Conservation (phyloP, 2,113 vertebrate genomes). For the Coreoperca whiteheadi region DNA sequence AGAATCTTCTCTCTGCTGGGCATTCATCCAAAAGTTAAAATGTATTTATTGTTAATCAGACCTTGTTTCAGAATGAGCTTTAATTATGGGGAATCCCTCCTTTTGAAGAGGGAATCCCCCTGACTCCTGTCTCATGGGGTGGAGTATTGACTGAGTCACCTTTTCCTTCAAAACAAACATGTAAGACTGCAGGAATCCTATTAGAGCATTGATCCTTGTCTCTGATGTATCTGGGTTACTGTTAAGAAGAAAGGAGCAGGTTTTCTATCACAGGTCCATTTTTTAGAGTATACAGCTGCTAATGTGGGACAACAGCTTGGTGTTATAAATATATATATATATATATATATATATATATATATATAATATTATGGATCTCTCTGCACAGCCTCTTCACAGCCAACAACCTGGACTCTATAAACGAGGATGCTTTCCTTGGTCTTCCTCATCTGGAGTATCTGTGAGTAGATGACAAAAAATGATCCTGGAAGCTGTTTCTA, state of each 20-base stretch:
- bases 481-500: background rate
- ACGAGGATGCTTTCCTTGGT: constrained; percentile 96
- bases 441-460: constrained; percentile 98
- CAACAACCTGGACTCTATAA: constrained; percentile 94
- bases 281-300: background rate
- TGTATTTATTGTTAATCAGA: background rate
- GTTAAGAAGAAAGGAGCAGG: too few species aligned
- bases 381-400: constrained; percentile 93
- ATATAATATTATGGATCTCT: constrained; percentile 23
- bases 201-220: background rate
- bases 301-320: constrained; percentile 17
- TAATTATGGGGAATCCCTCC: constrained; percentile 49
- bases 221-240: background rate
- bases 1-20: background rate
- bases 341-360: too few species aligned
- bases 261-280: background rate
- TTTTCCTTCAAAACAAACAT: constrained; percentile 37
- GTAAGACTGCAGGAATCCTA: constrained; percentile 33
- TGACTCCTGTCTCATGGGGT: constrained; percentile 23
- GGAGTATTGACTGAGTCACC: constrained; percentile 40
- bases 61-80: constrained; percentile 11
- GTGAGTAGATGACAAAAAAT: constrained; percentile 87
- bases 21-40: background rate
- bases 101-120: constrained; percentile 46
- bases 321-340: too few species aligned